Evolutionary conservation across 2,888 invertebrate genomes (phyloP), one percentile per base, ranked within the genome.

Genomic region (Campaea margaritaria): DNA sequence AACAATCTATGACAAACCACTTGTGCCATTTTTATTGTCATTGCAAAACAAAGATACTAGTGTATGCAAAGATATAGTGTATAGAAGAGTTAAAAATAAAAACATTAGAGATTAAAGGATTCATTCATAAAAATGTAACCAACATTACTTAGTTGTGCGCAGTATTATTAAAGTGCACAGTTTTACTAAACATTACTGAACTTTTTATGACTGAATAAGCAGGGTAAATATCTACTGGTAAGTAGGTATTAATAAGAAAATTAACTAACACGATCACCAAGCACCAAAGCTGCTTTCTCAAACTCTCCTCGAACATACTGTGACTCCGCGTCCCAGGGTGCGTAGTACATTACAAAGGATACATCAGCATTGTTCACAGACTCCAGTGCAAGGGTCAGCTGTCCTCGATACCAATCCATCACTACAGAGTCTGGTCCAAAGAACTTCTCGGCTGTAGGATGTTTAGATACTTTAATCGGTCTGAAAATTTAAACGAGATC

Each of bases 301-400:
- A 97, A 97, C 75, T 97, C 96, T 58, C 93, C 87, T 53, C 95
- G 93, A 0, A 96, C 94, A 76, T 93, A 93, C 80, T 97, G 96
- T 71, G 96, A 96, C 79, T 97, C 96, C 0, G 97, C 96, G 92
- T 97, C 97, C 98, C 98, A 99, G 0, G 98, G 97, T 9, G 98
- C 98, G 91, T 99, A 98, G 83, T 97, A 98, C 95, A 98, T 97
- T 21, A 98, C 94, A 86, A 98, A 95, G 38, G 97, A 95, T 5
- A 97, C 87, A 83, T 98, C 98, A 2, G 95, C 94, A 36, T 92
- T 82, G 5, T 94, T 90, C 0, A 96, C 93, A 59, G 93, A 83
- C 12, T 93, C 87, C 12, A 95, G 89, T 28, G 96, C 95, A 67
- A 93, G 93, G 47, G 93, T 93, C 45, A 97, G 88, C 73, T 97